Base-by-base conservation (phyloP, 2,113 vertebrate species). In the Procavia capensis region DNA sequence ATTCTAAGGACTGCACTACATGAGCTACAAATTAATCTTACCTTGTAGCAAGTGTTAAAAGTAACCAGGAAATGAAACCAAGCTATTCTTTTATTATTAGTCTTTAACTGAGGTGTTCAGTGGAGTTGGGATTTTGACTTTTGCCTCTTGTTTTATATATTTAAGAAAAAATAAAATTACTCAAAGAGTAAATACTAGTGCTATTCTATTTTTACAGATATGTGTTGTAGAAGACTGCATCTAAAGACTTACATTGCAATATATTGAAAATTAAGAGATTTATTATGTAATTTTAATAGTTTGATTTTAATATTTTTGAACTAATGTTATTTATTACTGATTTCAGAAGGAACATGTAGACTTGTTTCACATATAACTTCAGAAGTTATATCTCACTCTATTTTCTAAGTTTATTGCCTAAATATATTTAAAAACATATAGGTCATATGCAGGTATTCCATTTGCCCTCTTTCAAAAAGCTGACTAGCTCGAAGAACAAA, bases 21-120 rank as follows among this genome's bases (percentile, higher is more conserved):
- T 45, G 70, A 96, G 61, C 70, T 87, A 90, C 39, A 43, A 14
- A 2, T 90, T 87, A 88, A 91, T 90, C 16, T 97, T 90, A 29
- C 5, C 29, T 36, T 3, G 19, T 36, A 88, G 70, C 74, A 90
- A 27, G 61, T 66, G 50, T 94, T 96, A 96, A 79, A 24, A 79
- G 6, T 84, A 68, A 50, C 8, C 70, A 4, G 47, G 31, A 78
- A 54, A 54, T 50, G 54, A 90, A 74, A 75, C 80, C 54, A 64
- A 2, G 80, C 36, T 39, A 68, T 14, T 39, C 54, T 29, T 68
- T 88, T 92, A 63, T 27, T 64, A 47, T 36, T 54, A 74, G 36
- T 74, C 70, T 74, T 93, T 89, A 82, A 57, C 31, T 34, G 47
- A 8, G 20, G 27, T 87, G 4, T 61, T 88, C 29, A 79, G 57